These are phyloP conservation scores for Acanthornis magna DNA, from an alignment of 2,797 vertebrate genomes.

Conservation along the genomic window DNA sequence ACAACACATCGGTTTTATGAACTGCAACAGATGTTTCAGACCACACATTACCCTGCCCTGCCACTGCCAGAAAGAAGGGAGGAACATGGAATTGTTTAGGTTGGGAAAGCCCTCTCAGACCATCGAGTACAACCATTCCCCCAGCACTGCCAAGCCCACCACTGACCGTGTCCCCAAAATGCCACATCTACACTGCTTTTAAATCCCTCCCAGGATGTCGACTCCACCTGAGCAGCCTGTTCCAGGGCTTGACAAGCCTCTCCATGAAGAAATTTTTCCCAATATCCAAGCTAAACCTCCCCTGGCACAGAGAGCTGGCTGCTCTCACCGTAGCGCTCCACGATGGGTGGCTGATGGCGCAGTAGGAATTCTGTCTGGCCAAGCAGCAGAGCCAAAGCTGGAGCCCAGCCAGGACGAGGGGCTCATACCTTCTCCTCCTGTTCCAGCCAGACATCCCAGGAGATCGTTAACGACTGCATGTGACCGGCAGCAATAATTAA, in stretches of 20 bases:
- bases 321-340: background rate
- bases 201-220: background rate
- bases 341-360: fast-evolving
- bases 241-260: background rate
- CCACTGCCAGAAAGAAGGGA: background rate
- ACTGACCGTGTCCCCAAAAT: background rate
- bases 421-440: background rate
- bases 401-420: background rate
- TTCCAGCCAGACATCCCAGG: background rate
- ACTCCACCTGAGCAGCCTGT: background rate
- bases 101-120: background rate
- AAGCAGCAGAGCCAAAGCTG: background rate
- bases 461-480: background rate
- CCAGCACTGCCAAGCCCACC: background rate
- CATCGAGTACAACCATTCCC: background rate
- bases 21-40: background rate
- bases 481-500: background rate
- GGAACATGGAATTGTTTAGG: background rate
- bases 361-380: background rate
- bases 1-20: fast-evolving
- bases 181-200: background rate
- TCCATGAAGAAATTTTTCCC: background rate
- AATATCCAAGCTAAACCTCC: background rate
- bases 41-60: background rate
- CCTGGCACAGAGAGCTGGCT: background rate